Percentiles rank a stretch among this genome's conserved stretches.
These are phyloP conservation scores for Chalcosyrphus nemorum DNA, from an alignment of 2,888 invertebrate species.

Conservation along the genomic window DNA sequence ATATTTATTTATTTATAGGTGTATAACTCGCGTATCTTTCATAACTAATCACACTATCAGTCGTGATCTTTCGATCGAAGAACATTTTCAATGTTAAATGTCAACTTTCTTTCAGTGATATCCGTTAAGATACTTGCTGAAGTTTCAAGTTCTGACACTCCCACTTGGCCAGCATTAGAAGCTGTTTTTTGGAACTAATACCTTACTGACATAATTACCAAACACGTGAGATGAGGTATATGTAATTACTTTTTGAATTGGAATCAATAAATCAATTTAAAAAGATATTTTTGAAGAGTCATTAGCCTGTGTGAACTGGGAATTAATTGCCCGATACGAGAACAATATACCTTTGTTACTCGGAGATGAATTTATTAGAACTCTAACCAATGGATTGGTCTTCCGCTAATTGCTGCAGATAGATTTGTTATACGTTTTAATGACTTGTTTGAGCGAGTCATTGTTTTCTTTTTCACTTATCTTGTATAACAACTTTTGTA, in stretches of 20 bases:
- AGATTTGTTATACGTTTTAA: no score
- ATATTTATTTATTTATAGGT: slow-evolving; percentile 42
- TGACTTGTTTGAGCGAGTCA: no score
- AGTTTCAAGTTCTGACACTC: background rate
- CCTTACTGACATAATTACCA: slow-evolving; percentile 6
- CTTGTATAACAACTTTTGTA: no score
- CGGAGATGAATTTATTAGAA: background rate
- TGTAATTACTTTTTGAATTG: background rate
- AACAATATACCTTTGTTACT: background rate
- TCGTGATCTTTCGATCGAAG: slow-evolving; percentile 40
- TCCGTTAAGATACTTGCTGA: background rate
- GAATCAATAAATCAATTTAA: background rate
- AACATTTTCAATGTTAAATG: background rate
- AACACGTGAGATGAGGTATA: background rate
- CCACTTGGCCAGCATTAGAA: background rate
- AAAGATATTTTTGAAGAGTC: background rate
- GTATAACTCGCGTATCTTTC: slow-evolving; percentile 37
- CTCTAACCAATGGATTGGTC: no score
- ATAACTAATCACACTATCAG: slow-evolving; percentile 34
- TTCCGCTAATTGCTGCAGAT: no score
- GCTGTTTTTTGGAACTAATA: background rate
- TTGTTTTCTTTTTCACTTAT: no score
- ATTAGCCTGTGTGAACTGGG: background rate
- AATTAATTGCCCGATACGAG: slow-evolving; percentile 9
- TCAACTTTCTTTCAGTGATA: background rate